These are phyloP conservation scores for Nomada lathburiana DNA, from an alignment of 2,888 invertebrate species.

Conservation along the genomic window DNA sequence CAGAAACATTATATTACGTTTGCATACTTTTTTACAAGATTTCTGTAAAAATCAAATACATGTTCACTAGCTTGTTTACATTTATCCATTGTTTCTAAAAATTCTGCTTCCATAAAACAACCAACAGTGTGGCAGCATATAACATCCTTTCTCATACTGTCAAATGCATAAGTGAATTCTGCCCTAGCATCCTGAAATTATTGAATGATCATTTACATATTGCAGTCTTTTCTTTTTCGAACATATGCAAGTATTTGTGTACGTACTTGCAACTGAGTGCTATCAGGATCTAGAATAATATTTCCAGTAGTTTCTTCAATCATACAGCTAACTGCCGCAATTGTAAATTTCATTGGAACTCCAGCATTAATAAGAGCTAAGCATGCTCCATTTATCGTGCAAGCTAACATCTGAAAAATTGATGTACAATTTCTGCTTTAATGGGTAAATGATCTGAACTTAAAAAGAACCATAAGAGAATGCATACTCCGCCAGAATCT, in stretches of 20 bases:
- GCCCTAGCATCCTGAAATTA: constrained; percentile 86
- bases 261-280: constrained; percentile 83
- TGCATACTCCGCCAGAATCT: constrained; percentile 90
- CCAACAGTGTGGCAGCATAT: constrained; percentile 90
- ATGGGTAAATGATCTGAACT: background rate
- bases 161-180: constrained; percentile 91
- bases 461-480: background rate
- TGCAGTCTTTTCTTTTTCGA: background rate
- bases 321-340: constrained; percentile 92
- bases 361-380: constrained; percentile 93
- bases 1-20: constrained; percentile 66
- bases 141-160: constrained; percentile 87
- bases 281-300: constrained; percentile 88
- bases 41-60: constrained; percentile 91
- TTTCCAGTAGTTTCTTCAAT: constrained; percentile 87
- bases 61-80: constrained; percentile 89
- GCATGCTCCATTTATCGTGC: constrained; percentile 93
- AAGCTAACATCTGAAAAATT: constrained; percentile 89
- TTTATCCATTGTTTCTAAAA: constrained; percentile 88
- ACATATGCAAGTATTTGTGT: constrained; percentile 48
- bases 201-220: constrained; percentile 11
- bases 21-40: constrained; percentile 87
- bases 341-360: constrained; percentile 92
- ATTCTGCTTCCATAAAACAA: constrained; percentile 88
- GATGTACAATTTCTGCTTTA: background rate